Base-by-base conservation (phyloP, 2,113 vertebrate genomes). In the Lophius piscatorius region DNA sequence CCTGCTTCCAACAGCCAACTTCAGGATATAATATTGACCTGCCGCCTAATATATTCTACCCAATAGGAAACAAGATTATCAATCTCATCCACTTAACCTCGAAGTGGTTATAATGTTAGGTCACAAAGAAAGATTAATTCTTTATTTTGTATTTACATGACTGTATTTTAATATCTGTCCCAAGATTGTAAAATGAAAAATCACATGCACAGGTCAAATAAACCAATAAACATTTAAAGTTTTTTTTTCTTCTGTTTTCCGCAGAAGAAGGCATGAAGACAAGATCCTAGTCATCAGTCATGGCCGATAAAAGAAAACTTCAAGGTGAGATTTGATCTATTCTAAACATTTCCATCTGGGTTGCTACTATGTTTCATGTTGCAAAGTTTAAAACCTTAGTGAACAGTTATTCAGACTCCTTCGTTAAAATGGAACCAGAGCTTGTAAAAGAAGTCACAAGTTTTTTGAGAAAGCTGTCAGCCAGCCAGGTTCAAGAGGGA, bases 281-380 rank as follows among this genome's bases (percentile, higher is more conserved):
- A 92, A 83, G 56, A 91, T 88, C 87, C 76, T 95, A 94, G 92
- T 92, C 81, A 81, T 91, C 88, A 93, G 94, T 88, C 91, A 96
- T 96, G 95, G 95, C 95, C 87, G 95, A 96, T 91, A 96, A 96
- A 92, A 93, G 95, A 90, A 96, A 96, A 93, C 91, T 96, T 84
- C 95, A 96, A 93, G 94, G 95, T 96, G 80, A 69, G 56, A 42
- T 8, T 3, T 16, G 4, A 38, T 42, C n/a, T n/a, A n/a, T n/a
- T n/a, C n/a, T n/a, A n/a, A n/a, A n/a, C n/a, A n/a, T n/a, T n/a
- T n/a, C n/a, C n/a, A n/a, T n/a, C n/a, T n/a, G n/a, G n/a, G n/a
- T n/a, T n/a, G n/a, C n/a, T n/a, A n/a, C n/a, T n/a, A n/a, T n/a
- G n/a, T n/a, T n/a, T n/a, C n/a, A n/a, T n/a, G n/a, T n/a, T n/a